Base-by-base conservation (phyloP, 2,113 vertebrate species). In the Gobius niger region DNA sequence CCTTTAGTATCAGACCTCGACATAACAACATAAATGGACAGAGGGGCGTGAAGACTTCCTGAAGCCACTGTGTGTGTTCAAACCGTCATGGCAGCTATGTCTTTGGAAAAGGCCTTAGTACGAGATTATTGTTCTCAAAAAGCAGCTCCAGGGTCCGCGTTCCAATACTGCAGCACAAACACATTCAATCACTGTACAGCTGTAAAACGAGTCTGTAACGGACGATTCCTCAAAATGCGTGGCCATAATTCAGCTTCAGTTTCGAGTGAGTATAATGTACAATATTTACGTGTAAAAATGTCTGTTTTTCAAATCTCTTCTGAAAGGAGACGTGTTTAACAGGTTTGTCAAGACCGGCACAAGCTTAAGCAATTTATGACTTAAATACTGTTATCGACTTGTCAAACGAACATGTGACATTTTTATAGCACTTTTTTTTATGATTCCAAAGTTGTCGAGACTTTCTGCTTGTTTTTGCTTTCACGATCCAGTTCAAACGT, bases 51-150 rank as follows among this genome's bases (percentile, higher is more conserved):
- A 34, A 34, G 24, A 34, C 24, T 34, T 34, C 24, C 24, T 34
- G 24, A 68, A 68, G 67, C 76, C 60, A 63, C 52, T 82, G 24
- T 34, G 5, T 77, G 82, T 84, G 66, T 83, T 63, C 64, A 74
- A 70, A 52, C 52, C 52, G 9, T 85, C 70, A 84, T 78, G 89
- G 89, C 90, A 89, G 89, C 88, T 91, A 91, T 49, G 72, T 77
- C 65, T 85, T 75, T 47, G 53, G 81, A 67, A 42, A 77, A 78
- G 76, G 86, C 82, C 85, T 85, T 85, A 75, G 79, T 71, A 70
- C 52, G 67, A 78, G 68, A 76, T 65, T 69, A 75, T 80, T 72
- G 77, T 75, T 56, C 71, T 82, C 12, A 59, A 65, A 64, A 44
- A 74, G 75, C 60, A 68, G 59, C 63, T 19, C 24, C 24, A 24